Evolutionary conservation across 2,113 vertebrate genomes (phyloP), one percentile per base, ranked within the genome.

Genomic region (Rafetus swinhoei): DNA sequence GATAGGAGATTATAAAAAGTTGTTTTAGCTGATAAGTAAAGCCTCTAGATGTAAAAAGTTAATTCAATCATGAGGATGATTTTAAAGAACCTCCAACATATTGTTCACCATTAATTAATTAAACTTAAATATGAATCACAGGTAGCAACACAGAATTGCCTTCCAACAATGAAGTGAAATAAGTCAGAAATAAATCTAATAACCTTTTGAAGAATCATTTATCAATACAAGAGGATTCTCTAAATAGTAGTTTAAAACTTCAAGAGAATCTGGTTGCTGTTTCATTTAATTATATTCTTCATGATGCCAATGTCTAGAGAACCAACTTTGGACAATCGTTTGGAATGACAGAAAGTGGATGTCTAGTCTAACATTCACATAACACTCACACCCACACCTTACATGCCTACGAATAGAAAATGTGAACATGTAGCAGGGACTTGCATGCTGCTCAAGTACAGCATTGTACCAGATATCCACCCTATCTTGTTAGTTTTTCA

Each of bases 321-420:
- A 83, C 6, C 24, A 72, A 13, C n/a, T 85, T 45, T 50, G 39
- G 3, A 90, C 57, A 15, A 1, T 57, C 54, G 80, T 90, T 91
- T 62, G 87, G 81, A 91, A 50, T 53, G 32, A n/a, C 84, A 80
- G 85, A 77, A 89, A 93, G 85, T 84, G 13, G 90, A 81, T n/a
- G 65, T 80, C 18, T 35, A 39, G 29, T 55, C 2, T 81, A 89
- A 87, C 8, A 2, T 22, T 22, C 21, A 3, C 11, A 81, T 29
- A 83, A 22, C 18, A 72, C 65, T 72, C n/a, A 19, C n/a, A 10
- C 18, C 65, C n/a, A 72, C 2, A 10, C 19, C 65, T 5, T 19
- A 72, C 65, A 72, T 72, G 65, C 65, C 19, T 65, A 9, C 10
- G 19, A 10, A 79, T 45, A 92, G 88, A 79, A 4, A 65, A 81